Conservation (phyloP, 2,113 vertebrate genomes). For the Macrotis lagotis region DNA sequence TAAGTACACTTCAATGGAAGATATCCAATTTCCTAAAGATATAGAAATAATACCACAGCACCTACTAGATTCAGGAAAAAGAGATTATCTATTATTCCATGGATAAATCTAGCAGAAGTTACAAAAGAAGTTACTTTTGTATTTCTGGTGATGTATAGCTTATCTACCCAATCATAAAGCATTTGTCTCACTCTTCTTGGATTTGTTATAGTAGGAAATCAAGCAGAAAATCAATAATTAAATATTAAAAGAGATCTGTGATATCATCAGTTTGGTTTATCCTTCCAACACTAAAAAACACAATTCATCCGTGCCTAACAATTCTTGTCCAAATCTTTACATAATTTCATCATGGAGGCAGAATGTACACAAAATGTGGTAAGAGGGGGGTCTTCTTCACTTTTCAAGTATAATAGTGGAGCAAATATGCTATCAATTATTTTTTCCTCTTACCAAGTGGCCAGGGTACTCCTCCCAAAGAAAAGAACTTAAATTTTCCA, state of each 20-base stretch:
- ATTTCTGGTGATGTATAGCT: neutral
- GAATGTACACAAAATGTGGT: neutral
- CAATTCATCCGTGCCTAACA: neutral
- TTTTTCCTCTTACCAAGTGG: neutral
- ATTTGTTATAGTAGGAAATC: neutral
- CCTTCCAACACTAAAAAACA: neutral
- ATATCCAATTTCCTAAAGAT: neutral
- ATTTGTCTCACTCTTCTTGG: neutral
- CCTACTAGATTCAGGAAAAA: neutral
- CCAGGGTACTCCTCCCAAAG: neutral
- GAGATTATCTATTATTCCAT: neutral
- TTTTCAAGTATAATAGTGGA: neutral
- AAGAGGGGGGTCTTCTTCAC: neutral
- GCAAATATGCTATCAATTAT: neutral
- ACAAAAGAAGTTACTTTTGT: neutral
- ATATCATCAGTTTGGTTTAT: neutral
- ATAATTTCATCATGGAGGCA: neutral
- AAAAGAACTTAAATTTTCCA: neutral
- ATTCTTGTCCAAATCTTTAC: neutral
- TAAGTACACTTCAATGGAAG: neutral
- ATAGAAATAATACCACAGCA: neutral
- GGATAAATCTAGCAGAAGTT: neutral
- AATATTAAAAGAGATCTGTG: neutral
- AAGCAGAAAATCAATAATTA: neutral
- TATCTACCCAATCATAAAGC: neutral